Percentiles rank a stretch among this genome's conserved stretches.
Conservation (phyloP, 1,140 invertebrate genomes). For the Halesus radiatus region DNA sequence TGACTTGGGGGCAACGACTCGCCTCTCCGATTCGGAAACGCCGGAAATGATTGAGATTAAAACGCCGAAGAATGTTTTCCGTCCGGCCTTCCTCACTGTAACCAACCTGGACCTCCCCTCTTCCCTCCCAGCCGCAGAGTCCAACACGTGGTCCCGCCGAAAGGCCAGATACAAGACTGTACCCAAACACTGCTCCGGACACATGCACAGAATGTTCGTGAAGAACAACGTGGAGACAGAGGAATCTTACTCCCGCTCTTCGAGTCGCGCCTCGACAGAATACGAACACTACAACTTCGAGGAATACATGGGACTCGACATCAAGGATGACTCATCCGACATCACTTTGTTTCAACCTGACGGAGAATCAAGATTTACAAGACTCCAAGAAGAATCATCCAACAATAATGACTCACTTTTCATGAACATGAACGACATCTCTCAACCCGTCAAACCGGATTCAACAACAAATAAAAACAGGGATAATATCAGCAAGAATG, state of each 20-base stretch:
- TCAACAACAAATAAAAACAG: background rate
- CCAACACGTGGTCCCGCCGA: conserved; percentile 13
- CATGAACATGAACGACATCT: conserved; percentile 36
- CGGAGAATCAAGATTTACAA: conserved; percentile 11
- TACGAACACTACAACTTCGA: conserved; percentile 52
- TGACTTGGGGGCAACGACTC: conserved; percentile 28
- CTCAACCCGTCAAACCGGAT: background rate
- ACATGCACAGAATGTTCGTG: conserved; percentile 55
- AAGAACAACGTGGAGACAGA: conserved; percentile 35
- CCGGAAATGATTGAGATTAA: conserved; percentile 50
- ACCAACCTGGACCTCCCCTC: conserved; percentile 47
- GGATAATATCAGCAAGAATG: background rate
- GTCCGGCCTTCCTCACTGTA: conserved; percentile 53
- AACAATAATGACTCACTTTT: conserved; percentile 48
- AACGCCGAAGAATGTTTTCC: conserved; percentile 49
- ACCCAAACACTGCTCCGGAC: conserved; percentile 49
- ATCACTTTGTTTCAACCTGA: conserved; percentile 43
- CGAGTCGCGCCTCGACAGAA: conserved; percentile 49
- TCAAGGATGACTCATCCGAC: conserved; percentile 47
- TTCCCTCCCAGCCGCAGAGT: background rate
- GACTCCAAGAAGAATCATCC: conserved; percentile 22
- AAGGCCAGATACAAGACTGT: conserved; percentile 50
- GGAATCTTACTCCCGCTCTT: conserved; percentile 23
- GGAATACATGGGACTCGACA: conserved; percentile 48
- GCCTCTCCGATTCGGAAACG: conserved; percentile 23